Conservation (phyloP, 2,113 vertebrate species). For the Turdus rufiventris region DNA sequence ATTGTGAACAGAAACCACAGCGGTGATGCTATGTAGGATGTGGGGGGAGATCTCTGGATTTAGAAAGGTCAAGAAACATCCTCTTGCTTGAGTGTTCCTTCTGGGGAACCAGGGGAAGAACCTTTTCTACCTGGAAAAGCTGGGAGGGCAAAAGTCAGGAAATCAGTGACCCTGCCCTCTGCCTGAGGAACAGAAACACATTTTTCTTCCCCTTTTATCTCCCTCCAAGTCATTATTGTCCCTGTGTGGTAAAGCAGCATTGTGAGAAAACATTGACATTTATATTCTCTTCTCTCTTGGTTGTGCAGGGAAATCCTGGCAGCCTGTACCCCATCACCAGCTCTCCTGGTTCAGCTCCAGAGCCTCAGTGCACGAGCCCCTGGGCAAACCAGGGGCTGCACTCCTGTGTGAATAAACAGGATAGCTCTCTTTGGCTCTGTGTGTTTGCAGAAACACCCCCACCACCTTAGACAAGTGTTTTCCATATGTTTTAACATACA, state of each 20-base stretch:
- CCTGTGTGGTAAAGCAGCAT: neutral
- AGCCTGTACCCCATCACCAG: fast-evolving
- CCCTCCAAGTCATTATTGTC: neutral
- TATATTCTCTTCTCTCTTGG: neutral
- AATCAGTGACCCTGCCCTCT: neutral
- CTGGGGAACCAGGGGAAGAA: neutral
- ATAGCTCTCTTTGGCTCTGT: neutral
- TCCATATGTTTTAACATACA: neutral
- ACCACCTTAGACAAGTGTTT: fast-evolving
- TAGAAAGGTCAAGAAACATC: neutral
- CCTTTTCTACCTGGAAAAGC: neutral
- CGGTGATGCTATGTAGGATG: neutral
- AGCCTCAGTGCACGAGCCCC: fast-evolving
- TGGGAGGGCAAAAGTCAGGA: neutral
- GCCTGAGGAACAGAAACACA: neutral
- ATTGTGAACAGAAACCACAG: neutral
- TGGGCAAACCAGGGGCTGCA: neutral
- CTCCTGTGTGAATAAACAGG: neutral
- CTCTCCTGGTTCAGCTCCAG: neutral
- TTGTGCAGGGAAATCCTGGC: fast-evolving
- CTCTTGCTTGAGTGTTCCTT: neutral
- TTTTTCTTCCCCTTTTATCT: neutral
- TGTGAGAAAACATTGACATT: neutral
- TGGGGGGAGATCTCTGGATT: neutral
- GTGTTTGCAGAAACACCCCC: neutral